phyloP scores from a whole-genome alignment of 2,797 vertebrate species.

The Oreortyx pictus region DNA sequence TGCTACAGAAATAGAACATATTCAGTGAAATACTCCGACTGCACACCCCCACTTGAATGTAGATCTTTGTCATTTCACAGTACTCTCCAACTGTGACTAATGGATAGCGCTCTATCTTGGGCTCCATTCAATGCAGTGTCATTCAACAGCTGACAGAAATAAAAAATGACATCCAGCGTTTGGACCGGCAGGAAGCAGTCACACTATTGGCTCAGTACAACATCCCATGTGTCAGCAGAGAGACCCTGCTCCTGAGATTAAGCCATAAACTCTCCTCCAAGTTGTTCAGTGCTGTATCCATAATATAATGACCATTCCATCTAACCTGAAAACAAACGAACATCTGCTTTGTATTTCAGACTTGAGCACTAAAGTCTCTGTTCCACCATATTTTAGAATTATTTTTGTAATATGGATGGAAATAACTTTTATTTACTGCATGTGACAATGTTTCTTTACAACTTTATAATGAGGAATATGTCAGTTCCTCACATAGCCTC shows the following conservation, averaged over 20 bases:
- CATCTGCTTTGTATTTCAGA: not conserved
- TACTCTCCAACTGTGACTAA: not conserved
- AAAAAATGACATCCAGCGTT: not conserved
- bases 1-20: not conserved
- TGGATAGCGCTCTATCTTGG: not conserved
- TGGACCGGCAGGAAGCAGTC: not conserved
- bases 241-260: not conserved
- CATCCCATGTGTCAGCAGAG: not conserved
- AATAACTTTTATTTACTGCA: not conserved
- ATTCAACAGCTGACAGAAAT: not conserved
- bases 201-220: not conserved
- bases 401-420: constrained; percentile 14
- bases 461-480: not conserved
- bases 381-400: not conserved
- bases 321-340: not conserved
- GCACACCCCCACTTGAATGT: not conserved
- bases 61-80: not conserved
- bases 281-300: not conserved
- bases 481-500: not conserved
- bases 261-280: not conserved
- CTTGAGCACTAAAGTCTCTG: not conserved
- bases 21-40: not conserved
- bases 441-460: constrained; percentile 26
- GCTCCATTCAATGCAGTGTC: not conserved
- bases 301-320: not conserved